These are phyloP conservation scores for Babylonia areolata DNA, from an alignment of 1,140 invertebrate genomes.

Conservation along the genomic window DNA sequence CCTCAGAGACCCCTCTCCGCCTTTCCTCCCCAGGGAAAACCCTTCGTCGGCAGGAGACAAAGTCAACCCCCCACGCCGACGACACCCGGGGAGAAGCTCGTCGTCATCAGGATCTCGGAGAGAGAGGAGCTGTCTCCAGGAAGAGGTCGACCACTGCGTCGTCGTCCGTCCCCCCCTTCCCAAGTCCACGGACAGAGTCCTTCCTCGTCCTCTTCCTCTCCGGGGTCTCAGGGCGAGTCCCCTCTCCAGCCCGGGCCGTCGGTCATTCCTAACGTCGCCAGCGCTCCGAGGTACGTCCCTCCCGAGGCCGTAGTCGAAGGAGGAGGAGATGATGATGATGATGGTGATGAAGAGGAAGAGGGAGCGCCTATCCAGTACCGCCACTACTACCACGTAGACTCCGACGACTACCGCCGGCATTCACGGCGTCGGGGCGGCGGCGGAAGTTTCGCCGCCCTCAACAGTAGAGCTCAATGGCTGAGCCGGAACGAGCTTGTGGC, in stretches of 20 bases:
- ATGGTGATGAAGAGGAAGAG: slow-evolving; percentile 12
- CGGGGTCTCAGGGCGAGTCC: background rate
- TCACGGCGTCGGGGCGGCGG: background rate
- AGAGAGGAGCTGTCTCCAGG: background rate
- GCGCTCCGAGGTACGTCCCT: slow-evolving; percentile 2
- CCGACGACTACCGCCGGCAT: slow-evolving; percentile 23
- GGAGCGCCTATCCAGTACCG: slow-evolving; percentile 31
- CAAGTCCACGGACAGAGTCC: background rate
- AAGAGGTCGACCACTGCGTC: background rate
- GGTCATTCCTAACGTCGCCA: slow-evolving; percentile 16
- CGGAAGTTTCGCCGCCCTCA: slow-evolving; percentile 11
- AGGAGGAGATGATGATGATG: background rate
- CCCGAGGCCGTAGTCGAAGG: slow-evolving; percentile 7
- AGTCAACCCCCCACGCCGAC: background rate
- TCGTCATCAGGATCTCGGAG: background rate
- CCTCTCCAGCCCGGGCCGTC: background rate
- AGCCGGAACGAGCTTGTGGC: background rate
- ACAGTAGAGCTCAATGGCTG: background rate
- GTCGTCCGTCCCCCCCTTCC: background rate
- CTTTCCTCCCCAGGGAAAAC: background rate
- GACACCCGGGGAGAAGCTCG: background rate
- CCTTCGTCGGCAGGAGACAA: background rate
- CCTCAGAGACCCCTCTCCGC: background rate
- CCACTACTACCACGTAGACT: slow-evolving; percentile 48
- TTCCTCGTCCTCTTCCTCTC: background rate